Base-by-base conservation (phyloP, 2,888 invertebrate species). In the Drosophila planitibia region DNA sequence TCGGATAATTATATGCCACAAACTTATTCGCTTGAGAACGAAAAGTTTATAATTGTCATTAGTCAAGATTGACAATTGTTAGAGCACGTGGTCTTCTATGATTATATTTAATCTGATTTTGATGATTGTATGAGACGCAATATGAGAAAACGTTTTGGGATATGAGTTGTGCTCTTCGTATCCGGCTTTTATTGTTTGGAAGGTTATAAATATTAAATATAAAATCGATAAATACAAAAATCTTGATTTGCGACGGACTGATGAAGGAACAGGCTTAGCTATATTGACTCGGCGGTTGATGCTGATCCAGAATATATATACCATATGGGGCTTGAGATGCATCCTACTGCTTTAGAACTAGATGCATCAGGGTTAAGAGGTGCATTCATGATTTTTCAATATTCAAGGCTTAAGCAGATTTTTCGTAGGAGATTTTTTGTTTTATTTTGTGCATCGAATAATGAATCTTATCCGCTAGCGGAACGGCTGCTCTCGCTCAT, bases 401-500 rank as follows among this genome's bases (percentile, higher is more conserved):
- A 9, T 16, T 47, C 7, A 30, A n/a, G 2, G n/a, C 14, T 28
- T 37, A 9, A 14, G 22, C 4, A 32, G 4, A 14, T 30, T 5
- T 49, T 22, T 12, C 22, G 44, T 39, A n/a, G 4, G 2, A 10
- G 9, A 9, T n/a, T 39, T 9, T n/a, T n/a, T 19, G 19, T 3
- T 22, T 54, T 54, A 16, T 54, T 35, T 35, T 35, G 54, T 16
- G 16, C 22, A 35, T 9, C n/a, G 9, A 25, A 9, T 19, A 25
- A 22, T 10, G 22, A 12, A 44, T 3, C 37, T 51, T 64, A 64
- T 28, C 30, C 62, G 16, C 52, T 49, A 0, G 54, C 28, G 0
- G 57, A 41, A 2, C 47, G 37, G 53, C 70, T 79, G 12, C 74
- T 74, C 65, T 90, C 92, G 64, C 81, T 92, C 91, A 93, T 91